Base-by-base conservation (phyloP, 2,888 invertebrate species). In the Apodemia hepburni region DNA sequence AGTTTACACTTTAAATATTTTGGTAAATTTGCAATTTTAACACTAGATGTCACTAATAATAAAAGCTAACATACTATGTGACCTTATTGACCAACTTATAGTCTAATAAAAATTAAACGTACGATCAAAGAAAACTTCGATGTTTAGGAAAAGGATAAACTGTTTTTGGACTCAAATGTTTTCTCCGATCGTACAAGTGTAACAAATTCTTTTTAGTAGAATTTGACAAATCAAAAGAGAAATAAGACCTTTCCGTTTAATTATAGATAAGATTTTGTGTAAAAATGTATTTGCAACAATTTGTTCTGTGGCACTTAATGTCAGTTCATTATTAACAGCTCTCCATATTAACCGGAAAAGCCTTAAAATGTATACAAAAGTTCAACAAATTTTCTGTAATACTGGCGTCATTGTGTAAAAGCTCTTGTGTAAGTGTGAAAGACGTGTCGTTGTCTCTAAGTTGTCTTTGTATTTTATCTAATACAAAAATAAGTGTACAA, bases 21-120 rank as follows among this genome's bases (percentile, higher is more conserved):
- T 76, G 74, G 81, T 85, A 80, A 85, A 81, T 73, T 85, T 84
- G 81, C 82, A 80, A 79, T 80, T 85, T 83, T 81, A 87, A 84
- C 84, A 86, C 90, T 89, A 89, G 76, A 85, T 91, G 92, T 91
- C 91, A 90, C 92, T 92, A 92, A 92, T 85, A 82, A 88, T 88
- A 88, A 85, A 89, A 88, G 84, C 86, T 90, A 87, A 85, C 80
- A 83, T 75, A 76, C 79, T 75, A 75, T 71, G 78, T 84, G 78
- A 65, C 69, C 68, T 77, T 75, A 70, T 69, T 78, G 73, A 69
- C 65, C 64, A 67, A 61, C 62, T 67, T n/a, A n/a, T n/a, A 66
- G 68, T 49, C 64, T 64, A 65, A 70, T 69, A 61, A 57, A 64
- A 62, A 63, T 47, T 60, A 59, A 60, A 65, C 61, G 65, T 64